Evolutionary conservation across 2,113 vertebrate species (phyloP), one percentile per base, ranked within the genome.

Genomic region (Vanacampus margaritifer): DNA sequence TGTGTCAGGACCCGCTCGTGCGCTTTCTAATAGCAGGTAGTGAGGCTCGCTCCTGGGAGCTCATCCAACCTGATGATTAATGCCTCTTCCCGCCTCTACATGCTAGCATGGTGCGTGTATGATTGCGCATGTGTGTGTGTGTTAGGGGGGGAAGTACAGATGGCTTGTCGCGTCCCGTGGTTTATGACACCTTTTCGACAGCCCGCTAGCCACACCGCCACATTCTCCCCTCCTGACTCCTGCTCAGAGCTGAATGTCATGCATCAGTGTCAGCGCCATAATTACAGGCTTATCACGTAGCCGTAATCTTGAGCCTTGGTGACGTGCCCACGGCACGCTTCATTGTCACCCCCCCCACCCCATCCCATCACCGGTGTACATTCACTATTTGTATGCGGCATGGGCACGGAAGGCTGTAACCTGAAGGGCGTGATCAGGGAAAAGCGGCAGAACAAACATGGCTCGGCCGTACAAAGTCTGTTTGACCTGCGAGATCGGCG

Each of bases 51-150:
- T 81, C 76, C 68, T 69, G 73, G 82, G 83, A 85, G 75, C 78
- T 79, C 76, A 64, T 87, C 84, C 87, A 83, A 79, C 71, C 72
- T 61, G 2, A 80, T 88, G 88, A 91, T 91, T 87, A 87, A 91
- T 88, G 82, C 57, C 67, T 85, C 79, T 78, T 68, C 78, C 73
- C 84, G 87, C 84, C 82, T 71, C 83, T 82, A 86, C 86, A 87
- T 85, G 87, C 76, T 71, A 73, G 66, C 58, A 23, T 32, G 53
- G 16, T 69, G 74, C 56, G 64, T 70, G 77, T 72, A 72, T 60
- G 26, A 57, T 57, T 14, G 70, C 37, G 59, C 61, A 75, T 62
- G 78, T 74, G 69, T 45, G 71, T 68, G 73, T 63, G 37, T 54
- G 64, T 26, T 0, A 19, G 46, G 46, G 24, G 59, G 43, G 69